A percentile compares a stretch with the other conserved stretches of the same genome.
These are phyloP conservation scores for Phodopus roborovskii DNA, from an alignment of 2,113 vertebrate species.

Conservation along the genomic window DNA sequence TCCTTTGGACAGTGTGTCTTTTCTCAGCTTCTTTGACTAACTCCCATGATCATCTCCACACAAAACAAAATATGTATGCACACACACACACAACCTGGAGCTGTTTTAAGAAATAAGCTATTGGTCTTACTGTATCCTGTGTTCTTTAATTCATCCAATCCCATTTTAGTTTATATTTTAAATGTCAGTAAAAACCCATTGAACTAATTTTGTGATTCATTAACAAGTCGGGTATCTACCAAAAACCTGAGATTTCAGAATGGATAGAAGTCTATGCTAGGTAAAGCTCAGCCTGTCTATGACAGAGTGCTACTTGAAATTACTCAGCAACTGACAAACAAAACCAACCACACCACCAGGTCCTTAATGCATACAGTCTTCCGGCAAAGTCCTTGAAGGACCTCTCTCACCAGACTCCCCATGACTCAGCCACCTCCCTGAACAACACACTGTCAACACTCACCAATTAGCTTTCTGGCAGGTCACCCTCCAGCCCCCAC, in stretches of 20 bases:
- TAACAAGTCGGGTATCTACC: background rate
- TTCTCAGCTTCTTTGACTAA: background rate
- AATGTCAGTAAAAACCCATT: background rate
- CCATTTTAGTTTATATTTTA: conserved; percentile 9
- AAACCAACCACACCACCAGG: background rate
- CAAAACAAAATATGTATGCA: background rate
- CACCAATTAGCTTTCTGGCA: background rate
- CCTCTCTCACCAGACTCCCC: background rate
- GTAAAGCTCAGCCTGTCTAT: background rate
- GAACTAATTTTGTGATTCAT: background rate
- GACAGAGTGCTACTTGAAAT: conserved; percentile 21
- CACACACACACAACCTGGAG: background rate
- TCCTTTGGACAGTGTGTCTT: background rate
- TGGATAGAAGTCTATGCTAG: background rate
- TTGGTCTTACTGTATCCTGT: background rate
- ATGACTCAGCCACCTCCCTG: background rate
- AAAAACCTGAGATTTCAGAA: background rate
- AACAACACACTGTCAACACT: background rate
- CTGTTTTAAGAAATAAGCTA: conserved; percentile 10
- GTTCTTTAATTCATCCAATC: background rate
- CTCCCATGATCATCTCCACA: background rate
- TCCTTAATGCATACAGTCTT: background rate
- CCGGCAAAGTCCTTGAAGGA: background rate
- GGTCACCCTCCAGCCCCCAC: background rate
- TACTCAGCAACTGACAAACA: background rate